phyloP scores from a whole-genome alignment of 2,113 vertebrate species.

The Psittacus erithacus region DNA sequence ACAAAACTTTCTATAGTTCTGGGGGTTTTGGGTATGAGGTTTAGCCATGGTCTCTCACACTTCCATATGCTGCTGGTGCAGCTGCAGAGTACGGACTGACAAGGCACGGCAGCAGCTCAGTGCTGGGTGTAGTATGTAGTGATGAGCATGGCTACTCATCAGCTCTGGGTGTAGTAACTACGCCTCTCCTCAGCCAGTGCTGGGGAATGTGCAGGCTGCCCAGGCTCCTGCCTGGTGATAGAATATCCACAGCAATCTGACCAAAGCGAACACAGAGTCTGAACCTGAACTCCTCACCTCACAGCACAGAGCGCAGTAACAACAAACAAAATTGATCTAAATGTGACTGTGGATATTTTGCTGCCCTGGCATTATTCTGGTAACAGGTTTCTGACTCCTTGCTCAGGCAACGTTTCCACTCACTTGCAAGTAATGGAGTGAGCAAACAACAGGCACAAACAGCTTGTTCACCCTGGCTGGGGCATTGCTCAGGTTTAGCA shows the following conservation, averaged over 20 bases:
- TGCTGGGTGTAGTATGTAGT: background rate
- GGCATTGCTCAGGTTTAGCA: background rate
- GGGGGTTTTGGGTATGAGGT: background rate
- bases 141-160: background rate
- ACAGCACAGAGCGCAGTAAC: rapidly evolving
- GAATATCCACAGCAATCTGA: background rate
- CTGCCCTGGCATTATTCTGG: background rate
- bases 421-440: background rate
- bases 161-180: background rate
- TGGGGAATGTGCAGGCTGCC: rapidly evolving
- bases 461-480: background rate
- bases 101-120: rapidly evolving
- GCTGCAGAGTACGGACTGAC: background rate
- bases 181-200: background rate
- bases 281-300: background rate
- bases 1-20: background rate
- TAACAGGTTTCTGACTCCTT: background rate
- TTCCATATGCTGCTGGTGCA: background rate
- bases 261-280: background rate
- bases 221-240: background rate
- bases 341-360: rapidly evolving
- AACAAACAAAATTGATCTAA: background rate
- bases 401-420: background rate
- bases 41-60: background rate
- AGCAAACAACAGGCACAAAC: background rate